These are phyloP conservation scores for Centroberyx gerrardi DNA, from an alignment of 2,797 vertebrate genomes.

Conservation along the genomic window DNA sequence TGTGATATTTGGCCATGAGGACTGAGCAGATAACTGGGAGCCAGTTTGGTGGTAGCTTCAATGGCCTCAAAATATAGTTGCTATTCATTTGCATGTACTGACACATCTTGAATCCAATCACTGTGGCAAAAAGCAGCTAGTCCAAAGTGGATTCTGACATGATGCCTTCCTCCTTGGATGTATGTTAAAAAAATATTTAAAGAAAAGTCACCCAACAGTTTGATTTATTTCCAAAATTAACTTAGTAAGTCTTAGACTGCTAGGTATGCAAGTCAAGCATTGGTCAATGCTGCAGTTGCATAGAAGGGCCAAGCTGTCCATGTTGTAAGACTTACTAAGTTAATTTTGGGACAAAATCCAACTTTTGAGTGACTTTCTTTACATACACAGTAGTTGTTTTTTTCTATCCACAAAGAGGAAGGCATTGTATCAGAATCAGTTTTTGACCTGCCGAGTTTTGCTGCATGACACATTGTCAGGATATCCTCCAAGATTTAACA, in stretches of 20 bases:
- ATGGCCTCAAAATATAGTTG: slow-evolving; percentile 62
- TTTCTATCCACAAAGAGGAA: slow-evolving; percentile 25
- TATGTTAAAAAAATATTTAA: slow-evolving; percentile 16
- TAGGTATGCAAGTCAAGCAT: slow-evolving; percentile 45
- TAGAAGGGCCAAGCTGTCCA: slow-evolving; percentile 12
- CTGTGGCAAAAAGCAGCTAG: slow-evolving; percentile 33
- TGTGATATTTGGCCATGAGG: slow-evolving; percentile 25
- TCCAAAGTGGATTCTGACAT: slow-evolving; percentile 31
- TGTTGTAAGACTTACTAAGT: neutral
- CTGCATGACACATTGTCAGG: no score
- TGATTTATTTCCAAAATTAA: slow-evolving; percentile 20
- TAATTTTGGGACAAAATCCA: slow-evolving; percentile 3
- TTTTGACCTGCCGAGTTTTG: neutral
- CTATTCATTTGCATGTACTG: slow-evolving; percentile 61
- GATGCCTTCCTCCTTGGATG: slow-evolving; percentile 44
- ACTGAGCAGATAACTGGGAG: slow-evolving; percentile 12
- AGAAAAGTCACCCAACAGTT: slow-evolving; percentile 18
- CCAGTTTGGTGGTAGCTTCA: slow-evolving; percentile 48
- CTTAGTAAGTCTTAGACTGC: slow-evolving; percentile 26
- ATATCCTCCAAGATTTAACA: slow-evolving; percentile 1
- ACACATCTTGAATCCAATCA: slow-evolving; percentile 32
- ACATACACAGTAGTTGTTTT: neutral
- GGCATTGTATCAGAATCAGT: slow-evolving; percentile 23
- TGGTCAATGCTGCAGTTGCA: slow-evolving; percentile 32
- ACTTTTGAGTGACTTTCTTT: slow-evolving; percentile 9